Base-by-base conservation (phyloP, 2,888 invertebrate genomes). In the Uropetala carovei region DNA sequence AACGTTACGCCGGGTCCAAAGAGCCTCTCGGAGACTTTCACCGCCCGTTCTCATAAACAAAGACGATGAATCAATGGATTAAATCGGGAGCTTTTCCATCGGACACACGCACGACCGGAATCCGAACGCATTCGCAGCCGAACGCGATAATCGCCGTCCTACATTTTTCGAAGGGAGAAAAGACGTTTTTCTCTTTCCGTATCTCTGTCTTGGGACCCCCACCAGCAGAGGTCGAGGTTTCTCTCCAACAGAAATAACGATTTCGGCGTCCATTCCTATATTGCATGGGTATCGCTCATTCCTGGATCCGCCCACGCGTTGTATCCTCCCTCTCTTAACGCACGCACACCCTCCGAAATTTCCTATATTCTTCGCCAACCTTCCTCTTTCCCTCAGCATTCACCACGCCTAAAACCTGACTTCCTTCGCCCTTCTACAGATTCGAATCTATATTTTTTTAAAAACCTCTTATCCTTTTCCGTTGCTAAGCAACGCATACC, bases 141-240 rank as follows among this genome's bases (percentile, higher is more conserved):
- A 68, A 68, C 64, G 68, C 22, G 75, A 75, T 27, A 75, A 75
- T 75, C 75, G 75, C 27, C 75, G 75, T 9, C 75, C 75, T 22
- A 68, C 9, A 68, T 75, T 75, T 75, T 75, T 75, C 75, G 27
- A 75, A 75, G 27, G 68, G 68, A 43, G 43, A 68, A 68, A 68
- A 27, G 75, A 75, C 75, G 75, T 75, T 75, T 75, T 75, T 75
- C 75, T 27, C 11, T 75, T 27, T 9, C 11, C 22, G 27, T 27
- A 27, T 27, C 27, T 75, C 27, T 75, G 75, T 10, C 75, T 16
- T 27, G n/a, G 75, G 27, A 16, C 16, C 64, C 64, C 18, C 43
- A 43, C 64, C n/a, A 16, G 64, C 68, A 18, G 68, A 68, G 68
- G 9, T 22, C 27, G 43, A 43, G 75, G 75, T 75, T 75, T 75